Evolutionary conservation across 2,113 vertebrate genomes (phyloP).

Genomic region (Peucedramus taeniatus): DNA sequence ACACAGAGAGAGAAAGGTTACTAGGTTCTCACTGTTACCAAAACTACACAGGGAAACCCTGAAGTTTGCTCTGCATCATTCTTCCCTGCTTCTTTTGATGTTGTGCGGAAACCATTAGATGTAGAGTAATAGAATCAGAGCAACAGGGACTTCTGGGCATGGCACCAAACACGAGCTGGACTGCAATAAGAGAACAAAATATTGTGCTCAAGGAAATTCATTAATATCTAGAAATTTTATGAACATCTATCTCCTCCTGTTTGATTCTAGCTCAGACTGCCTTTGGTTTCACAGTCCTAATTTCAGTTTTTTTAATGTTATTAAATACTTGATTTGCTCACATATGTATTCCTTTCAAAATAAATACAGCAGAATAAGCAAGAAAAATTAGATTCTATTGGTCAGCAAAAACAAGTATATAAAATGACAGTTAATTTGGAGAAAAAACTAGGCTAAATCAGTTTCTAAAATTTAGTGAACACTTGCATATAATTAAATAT

Average conservation of each 20-base stretch:
- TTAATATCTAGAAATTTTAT: neutral
- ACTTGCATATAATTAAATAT: slow-evolving; percentile 50
- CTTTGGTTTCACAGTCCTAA: neutral
- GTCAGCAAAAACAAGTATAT: slow-evolving; percentile 24
- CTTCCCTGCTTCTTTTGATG: neutral
- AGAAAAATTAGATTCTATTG: neutral
- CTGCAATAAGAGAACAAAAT: neutral
- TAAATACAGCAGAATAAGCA: neutral
- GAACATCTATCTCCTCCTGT: neutral
- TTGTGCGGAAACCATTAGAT: neutral
- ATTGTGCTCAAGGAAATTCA: neutral
- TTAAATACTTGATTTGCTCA: neutral
- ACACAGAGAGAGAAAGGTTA: neutral
- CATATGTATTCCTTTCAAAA: neutral
- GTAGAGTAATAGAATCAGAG: neutral
- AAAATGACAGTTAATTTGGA: neutral
- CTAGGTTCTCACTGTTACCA: neutral
- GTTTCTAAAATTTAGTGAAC: slow-evolving; percentile 47
- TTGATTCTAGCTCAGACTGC: neutral
- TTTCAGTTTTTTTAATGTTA: neutral
- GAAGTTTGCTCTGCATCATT: neutral
- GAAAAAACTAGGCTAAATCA: slow-evolving; percentile 46
- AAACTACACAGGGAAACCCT: neutral
- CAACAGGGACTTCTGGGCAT: neutral
- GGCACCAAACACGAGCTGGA: neutral